phyloP scores from a whole-genome alignment of 2,113 vertebrate genomes.

The Romanogobio albipinnatus region DNA sequence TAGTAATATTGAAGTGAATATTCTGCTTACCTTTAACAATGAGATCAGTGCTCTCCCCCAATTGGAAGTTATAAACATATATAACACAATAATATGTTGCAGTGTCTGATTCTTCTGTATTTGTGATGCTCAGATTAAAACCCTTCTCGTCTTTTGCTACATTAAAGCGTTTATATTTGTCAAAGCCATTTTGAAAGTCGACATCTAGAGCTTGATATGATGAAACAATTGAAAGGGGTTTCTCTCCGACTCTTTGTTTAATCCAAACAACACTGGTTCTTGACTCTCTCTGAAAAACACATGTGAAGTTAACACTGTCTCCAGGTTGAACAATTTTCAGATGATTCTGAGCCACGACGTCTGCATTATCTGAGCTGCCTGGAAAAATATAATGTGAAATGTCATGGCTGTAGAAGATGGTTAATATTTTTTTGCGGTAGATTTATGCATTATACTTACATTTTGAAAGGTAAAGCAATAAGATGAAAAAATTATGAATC shows the following conservation, averaged over 20 bases:
- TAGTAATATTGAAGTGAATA: neutral
- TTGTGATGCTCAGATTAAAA: conserved; percentile 41
- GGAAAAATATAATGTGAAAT: neutral
- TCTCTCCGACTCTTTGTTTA: conserved; percentile 36
- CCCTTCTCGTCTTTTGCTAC: neutral
- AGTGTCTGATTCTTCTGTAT: conserved; percentile 14
- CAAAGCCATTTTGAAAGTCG: neutral
- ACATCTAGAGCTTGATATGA: conserved; percentile 3
- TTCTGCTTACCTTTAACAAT: conserved; percentile 33
- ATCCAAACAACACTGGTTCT: conserved; percentile 28
- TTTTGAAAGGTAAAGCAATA: conserved; percentile 9
- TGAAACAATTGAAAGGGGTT: conserved; percentile 10
- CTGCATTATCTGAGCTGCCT: conserved; percentile 6
- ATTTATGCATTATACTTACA: neutral
- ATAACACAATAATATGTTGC: conserved; percentile 38
- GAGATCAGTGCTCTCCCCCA: conserved; percentile 27
- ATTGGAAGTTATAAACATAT: conserved; percentile 6
- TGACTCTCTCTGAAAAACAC: neutral
- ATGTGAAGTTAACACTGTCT: conserved; percentile 3
- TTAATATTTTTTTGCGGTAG: neutral
- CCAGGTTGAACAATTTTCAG: conserved; percentile 32
- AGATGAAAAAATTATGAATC: neutral
- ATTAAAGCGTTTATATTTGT: neutral
- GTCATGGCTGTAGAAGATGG: neutral
- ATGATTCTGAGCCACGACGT: neutral